A percentile compares a stretch with the other conserved stretches of the same genome.
phyloP scores from a whole-genome alignment of 2,888 invertebrate genomes.

The Habrosyne pyritoides region DNA sequence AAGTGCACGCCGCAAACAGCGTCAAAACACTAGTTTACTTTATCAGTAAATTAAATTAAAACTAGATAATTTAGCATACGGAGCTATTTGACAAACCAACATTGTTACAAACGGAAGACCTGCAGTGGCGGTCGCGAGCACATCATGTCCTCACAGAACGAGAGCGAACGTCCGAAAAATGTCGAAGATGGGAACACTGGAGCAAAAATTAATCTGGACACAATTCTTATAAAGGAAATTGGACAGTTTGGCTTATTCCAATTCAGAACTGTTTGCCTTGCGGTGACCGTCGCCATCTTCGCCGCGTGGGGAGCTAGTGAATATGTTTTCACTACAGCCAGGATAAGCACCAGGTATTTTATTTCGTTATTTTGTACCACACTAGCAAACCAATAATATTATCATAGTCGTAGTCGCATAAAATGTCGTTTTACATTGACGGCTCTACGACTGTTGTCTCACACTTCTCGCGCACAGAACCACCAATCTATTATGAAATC shows the following conservation, averaged over 20 bases:
- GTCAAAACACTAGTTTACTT: neutral
- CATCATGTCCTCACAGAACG: neutral
- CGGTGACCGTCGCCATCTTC: constrained; percentile 52
- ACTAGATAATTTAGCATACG: neutral
- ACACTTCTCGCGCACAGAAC: too few species aligned
- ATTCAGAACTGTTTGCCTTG: constrained; percentile 43
- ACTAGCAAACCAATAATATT: too few species aligned
- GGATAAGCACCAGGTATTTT: constrained; percentile 61
- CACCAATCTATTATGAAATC: too few species aligned
- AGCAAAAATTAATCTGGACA: constrained; percentile 54
- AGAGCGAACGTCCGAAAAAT: neutral
- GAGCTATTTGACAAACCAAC: neutral
- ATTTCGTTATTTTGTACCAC: too few species aligned
- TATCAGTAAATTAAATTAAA: neutral
- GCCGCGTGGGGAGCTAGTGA: constrained; percentile 57
- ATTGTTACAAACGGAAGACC: neutral
- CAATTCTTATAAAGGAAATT: constrained; percentile 61
- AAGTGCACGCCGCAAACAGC: neutral
- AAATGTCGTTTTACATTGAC: too few species aligned
- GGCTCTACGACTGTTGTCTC: too few species aligned
- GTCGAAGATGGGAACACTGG: neutral
- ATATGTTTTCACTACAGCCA: constrained; percentile 68
- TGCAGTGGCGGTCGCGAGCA: neutral
- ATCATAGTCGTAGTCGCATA: neutral
- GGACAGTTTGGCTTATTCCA: constrained; percentile 70